phyloP scores from a whole-genome alignment of 2,113 vertebrate genomes.

The Gopherus evgoodei region DNA sequence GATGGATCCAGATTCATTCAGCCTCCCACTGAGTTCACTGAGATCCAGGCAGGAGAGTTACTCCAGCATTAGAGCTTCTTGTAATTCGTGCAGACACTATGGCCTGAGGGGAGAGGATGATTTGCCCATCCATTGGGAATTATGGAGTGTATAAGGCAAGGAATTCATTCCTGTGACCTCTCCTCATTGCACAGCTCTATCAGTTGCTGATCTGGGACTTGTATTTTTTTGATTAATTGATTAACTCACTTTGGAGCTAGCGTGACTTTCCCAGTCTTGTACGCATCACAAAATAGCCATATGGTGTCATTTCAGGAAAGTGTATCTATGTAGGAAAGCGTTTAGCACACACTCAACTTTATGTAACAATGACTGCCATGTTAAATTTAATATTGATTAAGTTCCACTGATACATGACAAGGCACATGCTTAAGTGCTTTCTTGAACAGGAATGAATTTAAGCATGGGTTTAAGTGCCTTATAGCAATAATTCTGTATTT shows the following conservation, averaged over 20 bases:
- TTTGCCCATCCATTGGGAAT: background rate
- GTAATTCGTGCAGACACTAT: background rate
- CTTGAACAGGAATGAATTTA: no score
- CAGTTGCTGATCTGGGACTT: background rate
- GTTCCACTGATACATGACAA: no score
- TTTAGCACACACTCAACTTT: no score
- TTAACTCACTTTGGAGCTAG: background rate
- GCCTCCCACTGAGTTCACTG: no score
- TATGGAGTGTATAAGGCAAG: background rate
- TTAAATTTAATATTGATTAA: no score
- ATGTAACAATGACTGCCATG: no score
- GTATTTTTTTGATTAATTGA: background rate
- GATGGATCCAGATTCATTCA: background rate
- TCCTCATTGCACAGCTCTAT: background rate
- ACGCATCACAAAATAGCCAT: background rate
- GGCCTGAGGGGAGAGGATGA: background rate
- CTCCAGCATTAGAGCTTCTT: background rate
- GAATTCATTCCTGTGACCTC: background rate
- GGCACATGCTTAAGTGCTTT: no score
- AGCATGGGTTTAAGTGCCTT: no score
- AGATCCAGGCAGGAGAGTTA: background rate
- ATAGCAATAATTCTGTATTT: no score
- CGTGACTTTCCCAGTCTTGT: no score
- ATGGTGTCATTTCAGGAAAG: background rate
- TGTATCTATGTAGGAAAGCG: no score